A percentile compares a stretch with the other conserved stretches of the same genome.
phyloP scores from a whole-genome alignment of 1,140 invertebrate species.

The Bombus confusus region DNA sequence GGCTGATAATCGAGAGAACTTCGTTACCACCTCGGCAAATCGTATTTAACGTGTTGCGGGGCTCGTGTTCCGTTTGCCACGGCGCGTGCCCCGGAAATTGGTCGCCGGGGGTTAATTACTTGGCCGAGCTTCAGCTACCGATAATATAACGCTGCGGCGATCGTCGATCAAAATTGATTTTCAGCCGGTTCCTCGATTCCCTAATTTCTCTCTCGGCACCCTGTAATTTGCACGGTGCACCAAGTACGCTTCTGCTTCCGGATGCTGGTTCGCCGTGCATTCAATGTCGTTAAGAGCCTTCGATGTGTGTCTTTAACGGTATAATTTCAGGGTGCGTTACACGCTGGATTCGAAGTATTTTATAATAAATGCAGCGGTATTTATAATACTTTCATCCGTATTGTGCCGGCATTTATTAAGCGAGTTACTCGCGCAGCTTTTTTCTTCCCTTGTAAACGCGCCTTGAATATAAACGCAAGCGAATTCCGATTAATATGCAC shows the following conservation, averaged over 20 bases:
- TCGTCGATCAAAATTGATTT: constrained; percentile 44
- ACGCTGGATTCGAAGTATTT: neutral
- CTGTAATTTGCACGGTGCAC: constrained; percentile 43
- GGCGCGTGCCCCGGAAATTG: constrained; percentile 45
- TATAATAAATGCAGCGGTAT: neutral
- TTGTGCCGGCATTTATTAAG: neutral
- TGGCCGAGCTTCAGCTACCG: neutral
- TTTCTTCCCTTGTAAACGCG: neutral
- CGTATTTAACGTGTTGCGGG: constrained; percentile 7
- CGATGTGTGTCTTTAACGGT: neutral
- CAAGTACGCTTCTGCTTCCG: neutral
- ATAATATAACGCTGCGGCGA: constrained; percentile 22
- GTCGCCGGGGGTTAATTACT: constrained; percentile 26
- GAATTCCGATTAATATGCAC: neutral
- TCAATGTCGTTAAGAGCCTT: neutral
- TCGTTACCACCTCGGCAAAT: neutral
- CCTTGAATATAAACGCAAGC: neutral
- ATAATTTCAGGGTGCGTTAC: constrained; percentile 9
- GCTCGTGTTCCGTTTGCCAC: neutral
- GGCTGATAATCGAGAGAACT: neutral
- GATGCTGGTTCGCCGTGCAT: neutral
- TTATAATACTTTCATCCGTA: neutral
- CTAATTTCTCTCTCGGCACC: constrained; percentile 23
- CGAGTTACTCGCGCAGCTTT: neutral
- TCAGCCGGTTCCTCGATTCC: constrained; percentile 29